Percentiles rank a stretch among this genome's conserved stretches.
Evolutionary conservation across 2,888 invertebrate genomes (phyloP).

Genomic region (Euproctis similis): DNA sequence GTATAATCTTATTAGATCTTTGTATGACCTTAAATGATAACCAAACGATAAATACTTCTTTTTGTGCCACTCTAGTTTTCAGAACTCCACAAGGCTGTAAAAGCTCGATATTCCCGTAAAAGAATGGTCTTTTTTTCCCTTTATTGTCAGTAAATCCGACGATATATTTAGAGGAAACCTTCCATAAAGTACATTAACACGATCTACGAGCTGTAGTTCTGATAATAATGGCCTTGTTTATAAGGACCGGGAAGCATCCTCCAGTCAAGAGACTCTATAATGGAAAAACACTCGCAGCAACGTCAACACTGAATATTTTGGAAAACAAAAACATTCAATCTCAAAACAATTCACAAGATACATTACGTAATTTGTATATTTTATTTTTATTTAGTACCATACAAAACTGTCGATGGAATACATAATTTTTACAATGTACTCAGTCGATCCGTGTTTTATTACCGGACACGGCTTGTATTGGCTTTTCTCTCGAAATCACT

Average conservation of each 20-base stretch:
- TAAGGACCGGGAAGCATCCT: constrained; percentile 36
- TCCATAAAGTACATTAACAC: constrained; percentile 50
- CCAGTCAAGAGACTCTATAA: constrained; percentile 27
- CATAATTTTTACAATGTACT: constrained; percentile 11
- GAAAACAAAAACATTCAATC: constrained; percentile 6
- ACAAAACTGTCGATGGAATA: constrained; percentile 18
- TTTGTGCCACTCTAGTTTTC: too few relatives aligned
- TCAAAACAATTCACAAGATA: constrained; percentile 9
- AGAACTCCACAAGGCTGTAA: too few relatives aligned
- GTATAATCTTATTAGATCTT: too few relatives aligned
- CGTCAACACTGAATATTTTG: constrained; percentile 16
- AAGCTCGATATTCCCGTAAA: too few relatives aligned
- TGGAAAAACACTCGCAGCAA: constrained; percentile 28
- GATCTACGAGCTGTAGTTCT: constrained; percentile 58
- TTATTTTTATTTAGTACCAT: constrained; percentile 7
- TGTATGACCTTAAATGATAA: too few relatives aligned
- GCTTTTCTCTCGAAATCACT: constrained; percentile 41
- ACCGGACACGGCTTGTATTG: constrained; percentile 21
- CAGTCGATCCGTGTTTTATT: constrained; percentile 14
- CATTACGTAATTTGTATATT: constrained; percentile 14
- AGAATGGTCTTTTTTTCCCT: constrained; percentile 5
- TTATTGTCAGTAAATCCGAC: constrained; percentile 10
- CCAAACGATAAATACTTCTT: too few relatives aligned
- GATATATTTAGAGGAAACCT: constrained; percentile 40
- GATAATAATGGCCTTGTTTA: constrained; percentile 66